Percentiles rank a stretch among this genome's conserved stretches.
Evolutionary conservation across 1,140 invertebrate genomes (phyloP).

Genomic region (Nylanderia fulva): DNA sequence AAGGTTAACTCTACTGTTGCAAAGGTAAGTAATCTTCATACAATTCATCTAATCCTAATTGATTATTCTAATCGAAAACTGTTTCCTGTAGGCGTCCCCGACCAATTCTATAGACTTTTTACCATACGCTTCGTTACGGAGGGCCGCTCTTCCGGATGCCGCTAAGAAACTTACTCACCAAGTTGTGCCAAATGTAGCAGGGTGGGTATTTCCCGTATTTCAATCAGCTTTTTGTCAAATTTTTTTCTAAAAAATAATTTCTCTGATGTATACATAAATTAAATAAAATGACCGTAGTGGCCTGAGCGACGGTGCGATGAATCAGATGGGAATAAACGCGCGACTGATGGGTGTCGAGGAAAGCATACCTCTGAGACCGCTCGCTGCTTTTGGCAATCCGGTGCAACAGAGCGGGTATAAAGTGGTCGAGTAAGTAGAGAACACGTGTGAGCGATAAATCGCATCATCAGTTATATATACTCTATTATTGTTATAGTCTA

Average conservation of each 20-base stretch:
- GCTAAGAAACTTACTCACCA: constrained; percentile 86
- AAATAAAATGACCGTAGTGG: constrained; percentile 73
- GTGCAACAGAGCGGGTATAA: constrained; percentile 84
- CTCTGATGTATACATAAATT: background rate
- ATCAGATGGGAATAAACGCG: constrained; percentile 79
- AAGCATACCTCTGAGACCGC: constrained; percentile 91
- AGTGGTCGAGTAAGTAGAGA: constrained; percentile 90
- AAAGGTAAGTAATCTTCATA: constrained; percentile 71
- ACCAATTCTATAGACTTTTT: constrained; percentile 87
- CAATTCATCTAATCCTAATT: background rate
- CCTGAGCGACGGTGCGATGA: constrained; percentile 81
- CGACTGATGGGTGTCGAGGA: constrained; percentile 87
- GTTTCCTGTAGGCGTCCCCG: constrained; percentile 85
- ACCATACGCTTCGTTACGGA: constrained; percentile 89
- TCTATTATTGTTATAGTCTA: constrained; percentile 28
- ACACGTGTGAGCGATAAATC: constrained; percentile 2
- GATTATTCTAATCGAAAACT: background rate
- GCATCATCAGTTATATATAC: background rate
- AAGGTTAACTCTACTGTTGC: constrained; percentile 87
- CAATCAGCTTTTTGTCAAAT: background rate
- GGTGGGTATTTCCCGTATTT: constrained; percentile 75
- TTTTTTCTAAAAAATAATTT: background rate
- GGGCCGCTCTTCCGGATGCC: constrained; percentile 76
- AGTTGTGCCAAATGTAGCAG: constrained; percentile 85
- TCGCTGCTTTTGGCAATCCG: constrained; percentile 90